phyloP scores from a whole-genome alignment of 2,797 vertebrate species.

The Graptemys geographica region DNA sequence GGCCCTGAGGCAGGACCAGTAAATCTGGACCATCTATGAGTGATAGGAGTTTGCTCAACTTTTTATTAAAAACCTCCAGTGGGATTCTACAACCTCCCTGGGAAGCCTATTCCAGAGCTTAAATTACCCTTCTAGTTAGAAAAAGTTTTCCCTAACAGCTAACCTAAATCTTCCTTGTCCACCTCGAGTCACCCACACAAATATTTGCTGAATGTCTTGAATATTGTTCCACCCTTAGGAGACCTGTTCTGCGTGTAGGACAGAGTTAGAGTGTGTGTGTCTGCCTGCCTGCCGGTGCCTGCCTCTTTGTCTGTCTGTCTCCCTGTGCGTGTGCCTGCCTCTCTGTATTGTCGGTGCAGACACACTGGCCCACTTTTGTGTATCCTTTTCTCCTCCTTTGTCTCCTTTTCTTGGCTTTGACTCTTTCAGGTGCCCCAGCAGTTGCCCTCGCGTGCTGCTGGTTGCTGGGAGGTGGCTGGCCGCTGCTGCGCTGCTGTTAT shows the following conservation, averaged over 20 bases:
- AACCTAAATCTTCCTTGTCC: no score
- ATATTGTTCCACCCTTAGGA: no score
- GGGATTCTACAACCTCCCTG: background rate
- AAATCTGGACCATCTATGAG: background rate
- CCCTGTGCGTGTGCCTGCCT: constrained; percentile 7
- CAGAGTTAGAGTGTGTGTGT: background rate
- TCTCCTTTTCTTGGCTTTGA: constrained; percentile 62
- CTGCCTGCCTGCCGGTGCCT: background rate
- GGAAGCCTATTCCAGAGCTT: no score
- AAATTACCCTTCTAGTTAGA: no score
- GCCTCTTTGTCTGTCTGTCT: background rate
- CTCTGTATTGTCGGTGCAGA: constrained; percentile 18
- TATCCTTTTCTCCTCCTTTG: constrained; percentile 53
- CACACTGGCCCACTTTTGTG: constrained; percentile 17
- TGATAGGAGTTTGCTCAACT: no score
- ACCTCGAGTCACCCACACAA: no score
- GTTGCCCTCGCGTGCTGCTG: constrained; percentile 73
- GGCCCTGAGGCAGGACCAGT: no score
- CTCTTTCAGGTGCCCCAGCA: constrained; percentile 63
- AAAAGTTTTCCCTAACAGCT: no score
- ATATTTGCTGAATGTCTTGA: no score
- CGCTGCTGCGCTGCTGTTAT: constrained; percentile 71
- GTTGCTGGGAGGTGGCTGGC: constrained; percentile 76
- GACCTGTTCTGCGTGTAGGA: background rate
- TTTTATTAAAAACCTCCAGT: no score